Base-by-base conservation (phyloP, 92 coral and sea anemone genomes). In the Hydrozoanthus gracilis region DNA sequence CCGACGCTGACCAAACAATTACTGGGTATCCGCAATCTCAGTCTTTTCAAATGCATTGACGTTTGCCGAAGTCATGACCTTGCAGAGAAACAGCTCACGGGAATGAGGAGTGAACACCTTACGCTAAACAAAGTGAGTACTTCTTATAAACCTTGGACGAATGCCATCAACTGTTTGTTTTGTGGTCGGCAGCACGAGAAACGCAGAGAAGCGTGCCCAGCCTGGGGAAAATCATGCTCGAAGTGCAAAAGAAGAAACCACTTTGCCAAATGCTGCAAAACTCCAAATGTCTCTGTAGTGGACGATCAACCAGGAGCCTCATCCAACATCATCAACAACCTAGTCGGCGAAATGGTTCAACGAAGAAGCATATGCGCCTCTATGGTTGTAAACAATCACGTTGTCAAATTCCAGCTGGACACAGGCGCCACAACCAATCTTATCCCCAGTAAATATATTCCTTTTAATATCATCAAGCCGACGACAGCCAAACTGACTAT, bases 341-440 rank as follows among this genome's bases (percentile, higher is more conserved):
- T n/a, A n/a, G n/a, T n/a, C n/a, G n/a, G n/a, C n/a, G n/a, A n/a
- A n/a, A 2, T 13, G 20, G 3, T 14, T 5, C 0, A 7, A 6
- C 7, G n/a, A 2, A 10, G 47, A 0, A n/a, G 6, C 5, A 82
- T 87, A 27, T 90, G 87, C 20, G 88, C 88, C 35, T 58, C 87
- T 65, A 87, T 87, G 86, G 48, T 82, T 48, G 76, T 87, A 35
- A 70, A 71, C 48, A 76, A 51, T 8, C 79, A 74, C 52, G 84
- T 69, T 11, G 70, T 84, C n/a, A 82, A 76, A 73, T 92, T 92
- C 74, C 91, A 92, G 55, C 83, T 90, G 4, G 93, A 92, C 20
- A 87, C 89, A 27, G 88, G 93, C 46, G 88, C 91, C 10, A 65
- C 91, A 4, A 88, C 82, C 10, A 92, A 92, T 83, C 90, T 92